Evolutionary conservation across 2,888 invertebrate species (phyloP).

Genomic region (Cacoxenus indagator): DNA sequence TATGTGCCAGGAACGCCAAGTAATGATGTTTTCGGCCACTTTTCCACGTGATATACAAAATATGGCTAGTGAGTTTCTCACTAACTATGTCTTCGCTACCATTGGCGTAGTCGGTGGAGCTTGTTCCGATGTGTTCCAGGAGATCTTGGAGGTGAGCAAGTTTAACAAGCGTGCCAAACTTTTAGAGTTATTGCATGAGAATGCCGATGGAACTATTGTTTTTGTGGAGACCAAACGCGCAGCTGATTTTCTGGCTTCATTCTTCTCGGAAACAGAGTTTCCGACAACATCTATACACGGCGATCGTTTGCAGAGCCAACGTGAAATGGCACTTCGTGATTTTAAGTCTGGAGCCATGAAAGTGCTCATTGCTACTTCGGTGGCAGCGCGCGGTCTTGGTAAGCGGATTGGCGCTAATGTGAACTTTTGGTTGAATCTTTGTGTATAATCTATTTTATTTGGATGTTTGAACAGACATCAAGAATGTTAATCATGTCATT

Average conservation of each 20-base stretch:
- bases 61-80: constrained; percentile 83
- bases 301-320: constrained; percentile 93
- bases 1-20: constrained; percentile 94
- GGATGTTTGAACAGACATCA: constrained; percentile 77
- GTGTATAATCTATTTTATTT: background rate
- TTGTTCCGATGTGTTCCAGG: constrained; percentile 90
- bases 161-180: constrained; percentile 83
- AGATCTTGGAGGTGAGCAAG: constrained; percentile 78
- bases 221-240: constrained; percentile 93
- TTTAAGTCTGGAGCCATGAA: constrained; percentile 84
- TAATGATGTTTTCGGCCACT: constrained; percentile 99
- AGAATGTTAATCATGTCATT: constrained; percentile 88
- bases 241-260: constrained; percentile 90
- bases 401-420: constrained; percentile 32
- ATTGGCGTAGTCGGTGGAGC: constrained; percentile 96
- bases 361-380: constrained; percentile 94
- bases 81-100: constrained; percentile 86
- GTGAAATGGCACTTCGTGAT: constrained; percentile 93
- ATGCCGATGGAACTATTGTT: constrained; percentile 77
- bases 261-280: constrained; percentile 82
- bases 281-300: constrained; percentile 99
- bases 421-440: background rate
- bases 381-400: constrained; percentile 92
- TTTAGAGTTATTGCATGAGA: constrained; percentile 68
- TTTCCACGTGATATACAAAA: constrained; percentile 98